Conservation (phyloP, 2,888 invertebrate genomes). For the Pecten maximus region DNA sequence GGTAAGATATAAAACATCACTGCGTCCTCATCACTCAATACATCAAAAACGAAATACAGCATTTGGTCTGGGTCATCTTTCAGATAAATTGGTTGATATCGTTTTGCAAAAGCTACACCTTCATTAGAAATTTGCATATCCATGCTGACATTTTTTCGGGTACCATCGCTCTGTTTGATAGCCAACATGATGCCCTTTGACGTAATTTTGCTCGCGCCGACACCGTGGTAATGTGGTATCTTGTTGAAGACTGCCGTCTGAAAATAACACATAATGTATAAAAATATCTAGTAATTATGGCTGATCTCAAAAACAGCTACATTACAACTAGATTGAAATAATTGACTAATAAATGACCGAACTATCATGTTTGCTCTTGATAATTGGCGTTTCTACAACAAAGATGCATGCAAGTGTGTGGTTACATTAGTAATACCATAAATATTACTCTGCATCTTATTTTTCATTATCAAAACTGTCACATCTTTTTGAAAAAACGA, state of each 20-base stretch:
- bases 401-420: too few species aligned
- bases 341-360: too few species aligned
- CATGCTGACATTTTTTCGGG: not conserved
- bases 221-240: not conserved
- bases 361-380: too few species aligned
- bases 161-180: not conserved
- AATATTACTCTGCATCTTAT: too few species aligned
- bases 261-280: not conserved
- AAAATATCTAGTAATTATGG: too few species aligned
- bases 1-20: not conserved
- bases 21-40: not conserved
- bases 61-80: not conserved
- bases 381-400: too few species aligned
- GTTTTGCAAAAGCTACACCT: not conserved
- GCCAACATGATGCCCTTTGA: constrained; percentile 9
- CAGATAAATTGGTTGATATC: not conserved
- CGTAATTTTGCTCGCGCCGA: not conserved
- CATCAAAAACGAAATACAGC: not conserved
- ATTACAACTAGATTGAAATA: too few species aligned
- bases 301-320: too few species aligned
- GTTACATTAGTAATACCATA: too few species aligned
- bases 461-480: too few species aligned
- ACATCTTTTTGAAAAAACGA: too few species aligned
- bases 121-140: constrained; percentile 30
- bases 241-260: constrained; percentile 16